Evolutionary conservation across 2,113 vertebrate species (phyloP).

Genomic region (Microtus oregoni): DNA sequence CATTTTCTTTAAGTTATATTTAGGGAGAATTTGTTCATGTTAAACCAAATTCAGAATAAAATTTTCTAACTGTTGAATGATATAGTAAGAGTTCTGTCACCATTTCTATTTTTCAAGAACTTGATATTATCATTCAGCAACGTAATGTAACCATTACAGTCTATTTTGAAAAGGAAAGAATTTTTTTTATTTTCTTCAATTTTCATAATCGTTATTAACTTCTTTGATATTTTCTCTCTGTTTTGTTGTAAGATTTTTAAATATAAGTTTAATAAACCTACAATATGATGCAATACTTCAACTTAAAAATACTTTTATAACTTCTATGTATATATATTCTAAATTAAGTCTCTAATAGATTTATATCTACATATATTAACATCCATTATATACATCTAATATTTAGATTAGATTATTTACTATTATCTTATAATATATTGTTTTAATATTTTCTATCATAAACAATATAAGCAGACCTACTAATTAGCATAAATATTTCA

Average conservation of each 20-base stretch:
- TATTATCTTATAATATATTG: background rate
- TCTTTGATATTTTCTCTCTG: background rate
- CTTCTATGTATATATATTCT: background rate
- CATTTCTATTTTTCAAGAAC: too few species aligned
- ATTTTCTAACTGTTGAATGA: too few species aligned
- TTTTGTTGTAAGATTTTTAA: background rate
- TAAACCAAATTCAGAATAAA: too few species aligned
- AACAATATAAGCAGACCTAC: background rate
- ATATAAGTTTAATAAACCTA: background rate
- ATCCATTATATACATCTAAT: too few species aligned
- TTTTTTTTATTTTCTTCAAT: background rate
- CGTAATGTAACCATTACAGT: too few species aligned
- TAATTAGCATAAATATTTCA: background rate
- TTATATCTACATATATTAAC: background rate
- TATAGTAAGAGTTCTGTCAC: too few species aligned
- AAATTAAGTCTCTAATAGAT: background rate
- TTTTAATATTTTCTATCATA: background rate
- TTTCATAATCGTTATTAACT: background rate
- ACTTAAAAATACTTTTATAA: background rate
- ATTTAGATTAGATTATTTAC: background rate
- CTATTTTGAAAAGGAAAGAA: background rate
- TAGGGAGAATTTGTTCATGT: too few species aligned
- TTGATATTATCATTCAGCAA: too few species aligned
- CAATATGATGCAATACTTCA: background rate
- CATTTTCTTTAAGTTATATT: too few species aligned